Percentiles rank a stretch among this genome's conserved stretches.
Evolutionary conservation across 2,113 vertebrate species (phyloP).

Genomic region (Callopanchax toddi): DNA sequence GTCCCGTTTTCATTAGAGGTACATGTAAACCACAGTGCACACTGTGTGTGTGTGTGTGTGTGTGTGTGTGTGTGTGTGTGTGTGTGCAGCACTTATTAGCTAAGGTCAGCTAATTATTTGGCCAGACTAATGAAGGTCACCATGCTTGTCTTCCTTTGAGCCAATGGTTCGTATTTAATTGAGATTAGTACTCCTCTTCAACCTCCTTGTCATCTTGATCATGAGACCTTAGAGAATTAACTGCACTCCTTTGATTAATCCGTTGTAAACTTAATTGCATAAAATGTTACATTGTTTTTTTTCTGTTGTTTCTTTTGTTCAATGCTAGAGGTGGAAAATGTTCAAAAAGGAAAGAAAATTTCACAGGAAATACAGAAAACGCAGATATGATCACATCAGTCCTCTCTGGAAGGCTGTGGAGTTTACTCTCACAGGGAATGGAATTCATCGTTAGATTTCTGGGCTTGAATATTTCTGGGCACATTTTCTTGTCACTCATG

Average conservation of each 20-base stretch:
- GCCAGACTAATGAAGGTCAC: constrained; percentile 81
- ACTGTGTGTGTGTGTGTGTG: constrained; percentile 34
- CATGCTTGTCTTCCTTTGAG: constrained; percentile 70
- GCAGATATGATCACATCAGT: neutral
- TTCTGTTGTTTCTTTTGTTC: neutral
- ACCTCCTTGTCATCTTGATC: constrained; percentile 71
- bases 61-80: constrained; percentile 34
- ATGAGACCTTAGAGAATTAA: constrained; percentile 51
- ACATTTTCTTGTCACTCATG: constrained; percentile 43
- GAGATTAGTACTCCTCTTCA: constrained; percentile 76
- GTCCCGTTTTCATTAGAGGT: constrained; percentile 67
- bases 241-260: constrained; percentile 34
- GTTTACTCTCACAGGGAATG: constrained; percentile 6
- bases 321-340: neutral
- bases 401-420: constrained; percentile 14
- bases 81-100: constrained; percentile 71
- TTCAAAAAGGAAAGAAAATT: neutral
- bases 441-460: neutral
- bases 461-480: constrained; percentile 9
- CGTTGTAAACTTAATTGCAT: neutral
- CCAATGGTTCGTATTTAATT: constrained; percentile 71
- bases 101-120: constrained; percentile 82
- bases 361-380: neutral
- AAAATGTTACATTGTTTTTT: neutral
- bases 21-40: constrained; percentile 45